Base-by-base conservation (phyloP, 1,140 invertebrate genomes). In the Carposina sasakii region DNA sequence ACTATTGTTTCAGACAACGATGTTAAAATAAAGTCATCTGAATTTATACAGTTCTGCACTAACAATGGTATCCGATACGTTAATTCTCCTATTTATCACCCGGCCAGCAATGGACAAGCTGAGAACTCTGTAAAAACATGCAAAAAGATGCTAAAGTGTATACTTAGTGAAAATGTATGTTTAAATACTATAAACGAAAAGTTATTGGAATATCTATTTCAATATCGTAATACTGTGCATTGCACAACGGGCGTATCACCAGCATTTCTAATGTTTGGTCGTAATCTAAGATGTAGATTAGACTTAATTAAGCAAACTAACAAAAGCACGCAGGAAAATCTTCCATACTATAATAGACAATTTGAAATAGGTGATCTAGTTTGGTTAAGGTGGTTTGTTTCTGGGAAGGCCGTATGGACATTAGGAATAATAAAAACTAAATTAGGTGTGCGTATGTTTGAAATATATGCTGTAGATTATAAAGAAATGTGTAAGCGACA, bases 191-290 rank as follows among this genome's bases (percentile, higher is more conserved):
- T 40, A 16, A 16, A 19, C 2, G 34, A 48, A 26, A 48, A 48
- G 13, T 39, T 48, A 19, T 21, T 12, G 22, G 21, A 34, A 20
- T 60, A 50, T 57, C 42, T 60, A 20, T 48, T 60, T 9, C 31
- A 48, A 20, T 57, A 57, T 36, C 45, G 57, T 31, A 60, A 60
- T 33, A 50, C 57, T 3, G 30, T 15, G 8, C 54, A 52, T 16
- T 31, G 37, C 26, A 40, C 37, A 23, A 57, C 54, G 17, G 54
- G 54, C 4, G 44, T 39, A 44, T 20, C 43, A 19, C 54, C 57
- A 3, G 48, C 54, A n/a, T 52, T 34, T 16, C 24, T 57, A 13
- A 57, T 57, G 54, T 50, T 53, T 37, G 44, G 49, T 6, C 33
- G 57, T 26, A 23, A 52, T n/a, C 15, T 60, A 13, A n/a, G 36